Percentiles rank a stretch among this genome's conserved stretches.
phyloP scores from a whole-genome alignment of 2,797 vertebrate species.

The Uromys caudimaculatus region DNA sequence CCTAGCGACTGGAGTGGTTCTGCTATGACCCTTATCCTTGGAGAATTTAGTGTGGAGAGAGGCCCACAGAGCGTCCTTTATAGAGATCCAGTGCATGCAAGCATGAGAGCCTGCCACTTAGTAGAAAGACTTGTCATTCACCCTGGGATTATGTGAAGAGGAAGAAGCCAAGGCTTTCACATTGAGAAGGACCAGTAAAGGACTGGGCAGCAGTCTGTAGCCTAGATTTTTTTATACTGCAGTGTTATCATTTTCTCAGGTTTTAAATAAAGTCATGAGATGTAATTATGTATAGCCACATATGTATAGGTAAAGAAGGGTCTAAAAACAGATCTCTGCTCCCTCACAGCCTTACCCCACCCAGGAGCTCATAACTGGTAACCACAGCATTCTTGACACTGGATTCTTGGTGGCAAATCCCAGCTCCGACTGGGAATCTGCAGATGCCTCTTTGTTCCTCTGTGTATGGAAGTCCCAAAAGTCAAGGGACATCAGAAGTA shows the following conservation, averaged over 20 bases:
- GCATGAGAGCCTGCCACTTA: not conserved
- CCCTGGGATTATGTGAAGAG: not conserved
- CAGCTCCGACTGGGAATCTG: not conserved
- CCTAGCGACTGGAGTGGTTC: not conserved
- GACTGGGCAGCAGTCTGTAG: not conserved
- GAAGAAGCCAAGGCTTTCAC: not conserved
- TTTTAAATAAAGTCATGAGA: not conserved
- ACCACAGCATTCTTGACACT: not conserved
- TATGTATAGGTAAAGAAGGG: not conserved
- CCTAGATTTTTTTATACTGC: not conserved
- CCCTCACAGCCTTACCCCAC: not conserved
- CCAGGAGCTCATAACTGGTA: not conserved
- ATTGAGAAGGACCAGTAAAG: not conserved
- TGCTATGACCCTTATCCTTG: not conserved
- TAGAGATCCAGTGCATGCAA: not conserved
- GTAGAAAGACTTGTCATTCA: not conserved
- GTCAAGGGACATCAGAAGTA: not conserved
- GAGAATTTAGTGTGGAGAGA: not conserved
- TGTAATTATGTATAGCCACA: not conserved
- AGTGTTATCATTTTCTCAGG: not conserved
- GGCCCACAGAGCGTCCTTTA: not conserved
- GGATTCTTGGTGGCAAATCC: not conserved
- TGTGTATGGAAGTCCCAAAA: not conserved
- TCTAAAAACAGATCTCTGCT: not conserved
- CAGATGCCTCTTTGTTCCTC: not conserved